Conservation (phyloP, 1,140 invertebrate species). For the Drosophila setifemur region DNA sequence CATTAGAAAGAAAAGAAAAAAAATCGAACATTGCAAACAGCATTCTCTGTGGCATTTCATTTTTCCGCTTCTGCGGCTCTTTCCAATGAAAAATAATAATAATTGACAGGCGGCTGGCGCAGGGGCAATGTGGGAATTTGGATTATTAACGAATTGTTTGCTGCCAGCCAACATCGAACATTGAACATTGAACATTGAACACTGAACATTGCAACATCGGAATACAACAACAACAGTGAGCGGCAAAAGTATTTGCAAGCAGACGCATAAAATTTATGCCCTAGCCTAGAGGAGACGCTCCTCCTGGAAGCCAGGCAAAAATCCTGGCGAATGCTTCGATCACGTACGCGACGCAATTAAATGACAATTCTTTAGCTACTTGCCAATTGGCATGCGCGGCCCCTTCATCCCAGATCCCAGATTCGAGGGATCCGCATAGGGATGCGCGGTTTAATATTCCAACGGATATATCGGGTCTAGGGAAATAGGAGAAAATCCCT, state of each 20-base stretch:
- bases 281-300: constrained; percentile 28
- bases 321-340: constrained; percentile 73
- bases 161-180: constrained; percentile 48
- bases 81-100: constrained; percentile 81
- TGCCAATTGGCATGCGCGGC: constrained; percentile 74
- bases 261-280: constrained; percentile 74
- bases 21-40: constrained; percentile 27
- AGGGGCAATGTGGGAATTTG: constrained; percentile 76
- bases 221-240: not conserved
- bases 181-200: constrained; percentile 14
- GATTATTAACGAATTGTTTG: constrained; percentile 80
- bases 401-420: not conserved
- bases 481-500: not conserved
- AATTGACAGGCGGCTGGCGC: constrained; percentile 65
- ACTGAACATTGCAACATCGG: not conserved
- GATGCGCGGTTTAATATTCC: too few species aligned
- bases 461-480: not conserved
- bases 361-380: constrained; percentile 80
- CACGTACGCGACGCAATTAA: constrained; percentile 80
- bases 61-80: constrained; percentile 74
- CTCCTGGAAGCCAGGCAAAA: not conserved
- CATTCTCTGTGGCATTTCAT: constrained; percentile 74
- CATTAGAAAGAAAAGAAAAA: constrained; percentile 61
- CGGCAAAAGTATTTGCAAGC: constrained; percentile 53
- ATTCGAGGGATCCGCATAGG: constrained; percentile 1